Base-by-base conservation (phyloP, 2,888 invertebrate species). In the Auanema sp. region DNA sequence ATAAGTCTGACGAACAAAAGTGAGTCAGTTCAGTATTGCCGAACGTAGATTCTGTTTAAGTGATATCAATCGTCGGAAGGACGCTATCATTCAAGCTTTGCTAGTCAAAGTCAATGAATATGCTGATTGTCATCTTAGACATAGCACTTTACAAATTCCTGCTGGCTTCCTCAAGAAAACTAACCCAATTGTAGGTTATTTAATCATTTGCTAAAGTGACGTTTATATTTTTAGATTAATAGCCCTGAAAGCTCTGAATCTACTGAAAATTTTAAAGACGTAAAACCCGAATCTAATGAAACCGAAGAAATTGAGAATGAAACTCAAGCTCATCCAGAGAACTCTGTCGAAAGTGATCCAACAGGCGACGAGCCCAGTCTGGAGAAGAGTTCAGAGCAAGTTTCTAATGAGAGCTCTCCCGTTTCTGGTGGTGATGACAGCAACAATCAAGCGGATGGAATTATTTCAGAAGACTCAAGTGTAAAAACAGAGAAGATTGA, bases 1-100 rank as follows among this genome's bases (percentile, higher is more conserved):
- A 56, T 44, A 21, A 24, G 6, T n/a, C 51, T 24, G 12, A 41
- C 1, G 24, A 41, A 18, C 56, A 56, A 25, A 62, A 55, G 62
- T 62, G 8, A 16, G 56, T 57, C 3, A 24, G n/a, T 44, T 10
- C 16, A 47, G 21, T 53, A 40, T 53, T 23, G 24, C 4, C 58
- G 5, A 12, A 21, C 51, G 21, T 1, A 24, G 41, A 33, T 42
- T 11, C 40, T 11, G n/a, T 56, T 62, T 24, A 24, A 63, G 63
- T 21, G 33, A 12, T 8, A 60, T 64, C 59, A 59, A 59, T n/a
- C 50, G 55, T 12, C 16, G 56, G 5, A 64, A 64, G 82, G 88
- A 87, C 54, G 89, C 89, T 66, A 86, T 93, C 56, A 85, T 78
- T 24, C 64, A 77, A 24, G 78, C 76, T 6, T 62, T 82, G 25